These are phyloP conservation scores for Cherax destructor DNA, from an alignment of 1,140 invertebrate genomes.

Conservation along the genomic window DNA sequence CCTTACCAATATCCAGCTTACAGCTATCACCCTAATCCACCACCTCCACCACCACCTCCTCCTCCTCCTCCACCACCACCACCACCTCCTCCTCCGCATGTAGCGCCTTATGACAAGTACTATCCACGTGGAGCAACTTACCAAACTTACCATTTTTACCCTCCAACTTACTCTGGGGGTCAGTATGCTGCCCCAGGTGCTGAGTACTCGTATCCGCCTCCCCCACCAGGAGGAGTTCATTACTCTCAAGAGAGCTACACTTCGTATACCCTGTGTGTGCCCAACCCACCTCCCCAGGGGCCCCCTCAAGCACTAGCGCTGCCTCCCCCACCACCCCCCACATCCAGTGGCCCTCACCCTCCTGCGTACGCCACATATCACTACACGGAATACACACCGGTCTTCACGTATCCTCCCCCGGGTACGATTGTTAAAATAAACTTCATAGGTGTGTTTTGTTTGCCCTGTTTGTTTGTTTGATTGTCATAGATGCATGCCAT, in stretches of 20 bases:
- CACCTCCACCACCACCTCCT: constrained; percentile 33
- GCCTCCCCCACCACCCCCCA: constrained; percentile 67
- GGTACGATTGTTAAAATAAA: constrained; percentile 71
- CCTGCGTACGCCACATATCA: constrained; percentile 69
- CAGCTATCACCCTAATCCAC: constrained; percentile 55
- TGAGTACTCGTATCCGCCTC: constrained; percentile 66
- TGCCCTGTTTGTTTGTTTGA: constrained; percentile 67
- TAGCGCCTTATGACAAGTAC: constrained; percentile 68
- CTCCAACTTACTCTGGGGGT: constrained; percentile 62
- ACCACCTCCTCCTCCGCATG: constrained; percentile 32
- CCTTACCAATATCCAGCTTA: constrained; percentile 64
- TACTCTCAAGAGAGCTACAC: constrained; percentile 71
- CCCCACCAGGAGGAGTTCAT: constrained; percentile 67
- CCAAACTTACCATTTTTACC: constrained; percentile 68
- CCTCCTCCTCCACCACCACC: constrained; percentile 23
- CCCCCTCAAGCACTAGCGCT: constrained; percentile 63
- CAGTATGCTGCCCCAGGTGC: constrained; percentile 65
- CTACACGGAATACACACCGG: constrained; percentile 69
- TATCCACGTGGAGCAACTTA: constrained; percentile 66
- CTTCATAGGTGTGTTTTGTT: constrained; percentile 71
- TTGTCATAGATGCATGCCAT: constrained; percentile 57
- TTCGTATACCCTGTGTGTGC: constrained; percentile 67
- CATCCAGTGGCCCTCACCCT: constrained; percentile 60
- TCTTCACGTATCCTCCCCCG: constrained; percentile 67
- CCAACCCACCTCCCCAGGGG: constrained; percentile 64